Conservation (phyloP, 2,113 vertebrate genomes). For the Saccopteryx bilineata region DNA sequence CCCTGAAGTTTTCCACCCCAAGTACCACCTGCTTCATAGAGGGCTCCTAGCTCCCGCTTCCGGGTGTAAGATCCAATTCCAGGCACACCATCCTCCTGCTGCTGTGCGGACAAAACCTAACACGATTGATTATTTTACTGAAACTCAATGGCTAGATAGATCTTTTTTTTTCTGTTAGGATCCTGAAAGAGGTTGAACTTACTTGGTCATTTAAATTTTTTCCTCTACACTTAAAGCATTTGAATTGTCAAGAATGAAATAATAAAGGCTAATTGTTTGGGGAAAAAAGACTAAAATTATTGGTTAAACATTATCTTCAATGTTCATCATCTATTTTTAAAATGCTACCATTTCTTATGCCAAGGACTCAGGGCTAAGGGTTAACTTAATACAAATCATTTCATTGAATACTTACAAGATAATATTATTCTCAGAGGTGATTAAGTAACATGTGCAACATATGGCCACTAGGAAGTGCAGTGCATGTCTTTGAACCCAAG, state of each 20-base stretch:
- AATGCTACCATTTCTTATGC: background rate
- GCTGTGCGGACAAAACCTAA: rapidly evolving
- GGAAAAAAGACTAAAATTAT: background rate
- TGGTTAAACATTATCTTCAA: background rate
- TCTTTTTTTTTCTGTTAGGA: background rate
- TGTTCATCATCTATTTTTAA: background rate
- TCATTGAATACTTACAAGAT: background rate
- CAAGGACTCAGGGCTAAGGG: background rate
- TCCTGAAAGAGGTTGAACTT: background rate
- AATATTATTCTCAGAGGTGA: background rate
- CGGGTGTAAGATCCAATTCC: background rate
- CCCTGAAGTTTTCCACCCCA: background rate
- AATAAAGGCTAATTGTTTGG: background rate
- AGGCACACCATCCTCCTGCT: background rate
- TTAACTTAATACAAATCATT: background rate
- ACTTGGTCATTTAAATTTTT: background rate
- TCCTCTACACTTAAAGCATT: background rate
- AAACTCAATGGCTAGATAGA: background rate
- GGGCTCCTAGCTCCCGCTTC: background rate
- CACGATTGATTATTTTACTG: background rate
- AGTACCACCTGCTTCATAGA: rapidly evolving
- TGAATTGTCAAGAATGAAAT: background rate
- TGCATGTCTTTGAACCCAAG: background rate
- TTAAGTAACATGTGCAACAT: background rate
- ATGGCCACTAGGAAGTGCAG: background rate